Conservation (phyloP, 2,888 invertebrate genomes). For the Teleogryllus oceanicus region DNA sequence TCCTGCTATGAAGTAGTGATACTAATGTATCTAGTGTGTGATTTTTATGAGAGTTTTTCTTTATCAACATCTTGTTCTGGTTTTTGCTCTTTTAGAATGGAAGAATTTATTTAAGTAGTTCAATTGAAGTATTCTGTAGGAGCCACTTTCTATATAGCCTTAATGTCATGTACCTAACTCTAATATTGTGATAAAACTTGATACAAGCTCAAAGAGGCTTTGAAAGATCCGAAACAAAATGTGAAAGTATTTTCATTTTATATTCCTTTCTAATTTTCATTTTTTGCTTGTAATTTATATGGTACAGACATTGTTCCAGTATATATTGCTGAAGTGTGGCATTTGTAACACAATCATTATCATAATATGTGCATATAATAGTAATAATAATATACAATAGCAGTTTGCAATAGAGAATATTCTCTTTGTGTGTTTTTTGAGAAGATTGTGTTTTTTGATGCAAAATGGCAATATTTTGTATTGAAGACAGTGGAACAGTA, state of each 20-base stretch:
- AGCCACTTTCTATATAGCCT: constrained; percentile 20
- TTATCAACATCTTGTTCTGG: neutral
- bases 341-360: neutral
- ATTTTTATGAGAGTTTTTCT: constrained; percentile 20
- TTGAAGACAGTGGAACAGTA: neutral
- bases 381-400: neutral
- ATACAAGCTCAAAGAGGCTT: constrained; percentile 4
- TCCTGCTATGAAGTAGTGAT: neutral
- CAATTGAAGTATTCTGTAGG: neutral
- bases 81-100: constrained; percentile 1
- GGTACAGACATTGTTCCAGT: constrained; percentile 5
- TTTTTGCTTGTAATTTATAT: neutral
- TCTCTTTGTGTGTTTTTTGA: neutral
- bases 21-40: constrained; percentile 22
- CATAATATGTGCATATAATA: neutral
- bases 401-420: neutral
- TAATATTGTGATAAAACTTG: constrained; percentile 18
- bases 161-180: constrained; percentile 19
- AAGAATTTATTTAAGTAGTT: constrained; percentile 9
- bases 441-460: neutral
- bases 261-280: neutral
- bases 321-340: neutral
- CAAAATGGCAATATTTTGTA: neutral
- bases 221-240: neutral
- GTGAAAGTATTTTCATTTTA: neutral